Evolutionary conservation across 1,140 invertebrate species (phyloP), one percentile per base, ranked within the genome.

Genomic region (Latrodectus geometricus): DNA sequence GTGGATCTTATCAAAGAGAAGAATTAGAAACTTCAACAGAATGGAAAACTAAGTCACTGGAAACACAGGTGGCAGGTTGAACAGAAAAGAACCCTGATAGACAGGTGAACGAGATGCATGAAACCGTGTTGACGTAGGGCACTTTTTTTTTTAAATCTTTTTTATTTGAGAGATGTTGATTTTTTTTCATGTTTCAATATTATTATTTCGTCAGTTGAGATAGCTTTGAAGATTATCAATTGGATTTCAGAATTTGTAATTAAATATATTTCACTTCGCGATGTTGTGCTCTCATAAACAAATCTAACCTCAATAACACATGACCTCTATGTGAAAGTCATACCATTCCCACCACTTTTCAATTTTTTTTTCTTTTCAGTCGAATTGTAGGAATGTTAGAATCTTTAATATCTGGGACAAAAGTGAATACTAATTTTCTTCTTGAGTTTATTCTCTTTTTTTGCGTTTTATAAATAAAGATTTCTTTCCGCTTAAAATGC

Each of bases 261-360:
- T 75, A 75, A 75, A 75, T 75, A 52, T 35, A 35, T 49, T n/a
- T 75, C 73, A 75, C 50, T 50, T 75, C 20, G 35, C 17, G 73
- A 75, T 75, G 35, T 75, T 50, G 73, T 21, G 21, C 49, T 52
- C 17, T 15, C 49, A 35, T 35, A 35, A 35, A 35, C 11, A 75
- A 21, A 17, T 52, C 48, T 75, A 48, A 52, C 73, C 73, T 52
- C 73, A 23, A 75, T 75, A 75, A 5, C 15, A 48, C 49, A 17
- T 75, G 73, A 75, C 50, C 48, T 35, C n/a, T 20, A 35, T n/a
- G 35, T 35, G 23, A 35, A 20, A 72, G 69, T 35, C n/a, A 23
- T 23, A 14, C 69, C 23, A 72, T 72, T 72, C n/a, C 23, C 69
- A 72, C n/a, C 14, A 17, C 69, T 8, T 23, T 72, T 72, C 69